Evolutionary conservation across 2,888 invertebrate species (phyloP), one percentile per base, ranked within the genome.

Genomic region (Noctuana brunneofusca): DNA sequence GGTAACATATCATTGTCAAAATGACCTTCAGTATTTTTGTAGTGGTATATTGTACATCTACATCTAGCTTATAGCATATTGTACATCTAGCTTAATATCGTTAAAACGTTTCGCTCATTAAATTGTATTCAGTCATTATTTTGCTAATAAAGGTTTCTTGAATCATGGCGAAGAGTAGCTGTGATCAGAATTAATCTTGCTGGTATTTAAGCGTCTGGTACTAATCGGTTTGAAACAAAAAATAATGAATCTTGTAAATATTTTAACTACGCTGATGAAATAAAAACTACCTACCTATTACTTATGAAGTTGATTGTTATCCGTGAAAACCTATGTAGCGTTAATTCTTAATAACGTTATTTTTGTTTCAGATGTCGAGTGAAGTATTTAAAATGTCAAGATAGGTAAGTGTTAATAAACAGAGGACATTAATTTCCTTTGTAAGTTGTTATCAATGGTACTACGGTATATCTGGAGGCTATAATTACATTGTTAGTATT

Each of bases 361-460:
- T 67, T n/a, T 80, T 79, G 73, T 85, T 85, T 67, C 83, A 84
- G 84, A 84, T 85, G 80, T 71, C 68, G 69, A 75, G 67, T 75
- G 74, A 79, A 69, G 69, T 66, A 60, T 67, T 70, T 69, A 75
- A 68, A 63, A 66, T 65, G 54, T 71, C 70, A 67, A 75, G 70
- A 73, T 70, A 76, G 76, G 80, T 81, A 72, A 67, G 73, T 69
- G 63, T 60, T 65, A 64, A 64, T 64, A 53, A 58, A 65, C 35
- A 67, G 30, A 62, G 54, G 53, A 58, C 58, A 64, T 43, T 32
- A 60, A 63, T 64, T 43, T 63, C 27, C 54, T 63, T 65, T 46
- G 50, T 58, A 54, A 41, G 49, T 53, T 53, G 62, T 64, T 65
- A 63, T 53, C 56, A 64, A 59, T 46, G 18, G 48, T 30, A 48